Conservation (phyloP, 2,113 vertebrate species). For the Corynorhinus townsendii region DNA sequence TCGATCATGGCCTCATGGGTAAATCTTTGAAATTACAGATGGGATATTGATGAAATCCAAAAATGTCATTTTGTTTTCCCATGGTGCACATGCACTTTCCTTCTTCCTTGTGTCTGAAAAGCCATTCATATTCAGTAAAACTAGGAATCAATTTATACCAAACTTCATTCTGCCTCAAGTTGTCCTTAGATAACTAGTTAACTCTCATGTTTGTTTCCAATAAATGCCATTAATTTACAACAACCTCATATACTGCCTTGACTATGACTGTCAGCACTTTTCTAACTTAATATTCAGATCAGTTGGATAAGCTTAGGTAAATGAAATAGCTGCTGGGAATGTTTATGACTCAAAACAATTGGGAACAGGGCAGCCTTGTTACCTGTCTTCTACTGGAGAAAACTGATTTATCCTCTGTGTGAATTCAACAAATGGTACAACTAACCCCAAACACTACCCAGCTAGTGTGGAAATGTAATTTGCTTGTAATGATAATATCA, state of each 20-base stretch:
- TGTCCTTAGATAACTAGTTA: slow-evolving; percentile 20
- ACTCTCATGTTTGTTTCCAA: background rate
- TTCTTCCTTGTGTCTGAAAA: background rate
- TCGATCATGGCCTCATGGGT: slow-evolving; percentile 4
- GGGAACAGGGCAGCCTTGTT: slow-evolving; percentile 26
- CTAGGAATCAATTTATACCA: background rate
- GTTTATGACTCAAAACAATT: slow-evolving; percentile 44
- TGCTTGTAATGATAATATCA: background rate
- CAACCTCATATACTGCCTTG: background rate
- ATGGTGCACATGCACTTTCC: background rate
- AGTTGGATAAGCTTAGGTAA: slow-evolving; percentile 19
- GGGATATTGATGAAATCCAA: background rate
- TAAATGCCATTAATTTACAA: background rate
- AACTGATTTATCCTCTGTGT: slow-evolving; percentile 53
- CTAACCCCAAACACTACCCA: background rate
- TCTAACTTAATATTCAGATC: background rate
- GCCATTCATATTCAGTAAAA: background rate
- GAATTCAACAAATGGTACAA: slow-evolving; percentile 43
- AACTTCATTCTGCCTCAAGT: background rate
- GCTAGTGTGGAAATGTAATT: background rate
- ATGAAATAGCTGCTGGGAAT: background rate
- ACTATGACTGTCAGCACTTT: background rate
- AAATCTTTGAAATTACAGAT: slow-evolving; percentile 47
- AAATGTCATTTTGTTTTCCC: slow-evolving; percentile 5
- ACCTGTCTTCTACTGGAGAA: background rate